Evolutionary conservation across 2,888 invertebrate species (phyloP).

Genomic region (Amblyjoppa proteus): DNA sequence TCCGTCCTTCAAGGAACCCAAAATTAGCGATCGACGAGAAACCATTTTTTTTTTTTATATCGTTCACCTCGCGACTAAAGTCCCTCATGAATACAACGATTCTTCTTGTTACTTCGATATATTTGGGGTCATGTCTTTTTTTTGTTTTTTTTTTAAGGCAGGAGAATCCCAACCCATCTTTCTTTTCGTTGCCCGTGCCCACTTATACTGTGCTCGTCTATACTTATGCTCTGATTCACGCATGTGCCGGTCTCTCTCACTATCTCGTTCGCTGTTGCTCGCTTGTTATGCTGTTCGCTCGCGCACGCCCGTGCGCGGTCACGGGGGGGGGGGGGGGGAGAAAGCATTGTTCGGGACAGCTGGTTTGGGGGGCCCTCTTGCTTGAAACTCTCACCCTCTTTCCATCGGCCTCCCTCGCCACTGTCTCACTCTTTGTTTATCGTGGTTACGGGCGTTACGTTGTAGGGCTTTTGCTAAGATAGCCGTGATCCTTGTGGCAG

Average conservation of each 20-base stretch:
- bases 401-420: constrained; percentile 27
- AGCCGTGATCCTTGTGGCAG: constrained; percentile 38
- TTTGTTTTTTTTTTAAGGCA: no score
- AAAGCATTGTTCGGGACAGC: constrained; percentile 69
- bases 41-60: no score
- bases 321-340: not conserved
- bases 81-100: no score
- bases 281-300: not conserved
- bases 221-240: constrained; percentile 1
- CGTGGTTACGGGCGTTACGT: constrained; percentile 63
- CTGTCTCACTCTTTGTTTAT: constrained; percentile 63
- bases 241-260: constrained; percentile 23
- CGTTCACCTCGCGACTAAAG: no score
- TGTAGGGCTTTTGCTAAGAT: constrained; percentile 30
- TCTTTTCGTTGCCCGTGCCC: no score
- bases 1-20: no score
- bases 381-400: constrained; percentile 50
- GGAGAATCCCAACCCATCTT: no score
- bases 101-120: no score
- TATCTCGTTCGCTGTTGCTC: constrained; percentile 4
- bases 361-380: constrained; percentile 60
- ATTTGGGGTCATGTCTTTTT: no score
- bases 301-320: constrained; percentile 26
- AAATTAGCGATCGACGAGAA: no score
- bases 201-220: not conserved